Percentiles rank a stretch among this genome's conserved stretches.
These are phyloP conservation scores for Volucella inflata DNA, from an alignment of 2,888 invertebrate species.

Conservation along the genomic window DNA sequence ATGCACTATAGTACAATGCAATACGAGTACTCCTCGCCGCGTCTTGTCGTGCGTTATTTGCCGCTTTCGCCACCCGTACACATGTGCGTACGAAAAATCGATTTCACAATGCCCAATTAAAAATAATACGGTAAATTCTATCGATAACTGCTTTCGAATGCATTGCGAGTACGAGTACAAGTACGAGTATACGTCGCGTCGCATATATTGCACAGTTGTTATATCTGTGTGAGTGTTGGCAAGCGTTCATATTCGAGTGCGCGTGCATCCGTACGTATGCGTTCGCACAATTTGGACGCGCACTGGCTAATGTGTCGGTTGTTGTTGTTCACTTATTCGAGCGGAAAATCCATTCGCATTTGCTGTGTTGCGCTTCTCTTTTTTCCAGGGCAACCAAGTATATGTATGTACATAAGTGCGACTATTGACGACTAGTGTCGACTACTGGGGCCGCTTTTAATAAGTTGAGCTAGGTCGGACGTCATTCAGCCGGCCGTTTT, in stretches of 20 bases:
- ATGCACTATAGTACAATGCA: no score
- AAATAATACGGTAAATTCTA: conserved; percentile 71
- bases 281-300: conserved; percentile 36
- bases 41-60: background rate
- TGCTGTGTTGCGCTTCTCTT: background rate
- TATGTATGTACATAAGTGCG: no score
- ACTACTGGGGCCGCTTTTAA: no score
- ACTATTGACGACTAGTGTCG: no score
- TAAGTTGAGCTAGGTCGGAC: background rate
- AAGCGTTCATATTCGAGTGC: no score
- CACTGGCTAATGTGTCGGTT: background rate
- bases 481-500: background rate
- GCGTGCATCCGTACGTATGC: background rate
- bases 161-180: conserved; percentile 20
- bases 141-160: conserved; percentile 74
- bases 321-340: conserved; percentile 22
- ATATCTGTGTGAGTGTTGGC: no score
- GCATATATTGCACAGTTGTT: background rate
- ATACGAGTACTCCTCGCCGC: background rate
- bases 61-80: conserved; percentile 37
- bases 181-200: background rate
- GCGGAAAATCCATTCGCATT: conserved; percentile 51
- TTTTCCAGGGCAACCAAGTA: conserved; percentile 7
- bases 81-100: conserved; percentile 41
- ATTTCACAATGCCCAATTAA: conserved; percentile 75